Evolutionary conservation across 2,797 vertebrate genomes (phyloP).

Genomic region (Hydrocynus forskahlii): DNA sequence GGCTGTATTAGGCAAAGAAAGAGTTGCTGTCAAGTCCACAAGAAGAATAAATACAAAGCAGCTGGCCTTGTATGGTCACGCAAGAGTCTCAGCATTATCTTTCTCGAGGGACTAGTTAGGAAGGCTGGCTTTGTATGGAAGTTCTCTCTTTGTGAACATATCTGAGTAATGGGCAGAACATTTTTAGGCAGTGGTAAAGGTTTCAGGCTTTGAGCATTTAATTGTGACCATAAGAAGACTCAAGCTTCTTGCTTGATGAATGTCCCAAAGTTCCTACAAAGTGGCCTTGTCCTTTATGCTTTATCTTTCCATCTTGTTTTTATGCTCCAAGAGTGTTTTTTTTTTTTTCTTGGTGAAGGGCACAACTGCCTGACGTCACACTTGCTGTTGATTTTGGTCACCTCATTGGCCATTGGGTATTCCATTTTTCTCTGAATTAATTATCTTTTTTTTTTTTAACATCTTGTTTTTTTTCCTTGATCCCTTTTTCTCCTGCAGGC

Average conservation of each 20-base stretch:
- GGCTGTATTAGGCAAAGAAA: background rate
- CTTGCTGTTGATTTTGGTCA: background rate
- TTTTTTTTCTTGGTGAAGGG: background rate
- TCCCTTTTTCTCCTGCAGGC: conserved; percentile 71
- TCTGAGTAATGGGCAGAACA: background rate
- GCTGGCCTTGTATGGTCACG: conserved; percentile 73
- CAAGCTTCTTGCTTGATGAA: background rate
- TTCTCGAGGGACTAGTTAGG: conserved; percentile 38
- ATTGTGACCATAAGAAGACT: background rate
- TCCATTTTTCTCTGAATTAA: background rate
- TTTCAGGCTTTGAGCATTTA: background rate
- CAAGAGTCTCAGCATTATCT: conserved; percentile 47
- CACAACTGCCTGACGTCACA: background rate
- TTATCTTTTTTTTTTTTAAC: background rate
- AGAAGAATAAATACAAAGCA: conserved; percentile 16
- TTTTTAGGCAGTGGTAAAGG: background rate
- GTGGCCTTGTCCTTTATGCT: background rate
- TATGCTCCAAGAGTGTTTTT: background rate
- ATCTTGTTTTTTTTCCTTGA: background rate
- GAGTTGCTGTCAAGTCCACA: conserved; percentile 9
- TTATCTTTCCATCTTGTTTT: too few species aligned
- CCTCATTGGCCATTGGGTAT: too few species aligned
- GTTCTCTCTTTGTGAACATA: conserved; percentile 24
- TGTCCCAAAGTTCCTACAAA: background rate
- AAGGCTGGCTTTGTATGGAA: conserved; percentile 64